These are phyloP conservation scores for Pomatostomus ruficeps DNA, from an alignment of 2,113 vertebrate species.

Conservation along the genomic window DNA sequence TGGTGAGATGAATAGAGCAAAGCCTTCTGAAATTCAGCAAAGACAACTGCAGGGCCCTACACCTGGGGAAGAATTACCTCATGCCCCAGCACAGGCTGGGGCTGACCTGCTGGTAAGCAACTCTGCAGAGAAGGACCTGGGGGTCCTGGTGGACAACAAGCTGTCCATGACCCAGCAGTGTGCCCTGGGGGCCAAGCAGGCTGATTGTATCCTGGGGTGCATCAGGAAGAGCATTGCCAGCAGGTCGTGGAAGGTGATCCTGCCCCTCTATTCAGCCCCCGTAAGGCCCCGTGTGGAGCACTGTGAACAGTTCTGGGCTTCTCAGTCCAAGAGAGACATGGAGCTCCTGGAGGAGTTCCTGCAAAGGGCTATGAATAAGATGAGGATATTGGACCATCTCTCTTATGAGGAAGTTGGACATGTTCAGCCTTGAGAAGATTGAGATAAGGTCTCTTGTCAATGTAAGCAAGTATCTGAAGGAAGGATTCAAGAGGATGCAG, in stretches of 20 bases:
- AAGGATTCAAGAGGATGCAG: background rate
- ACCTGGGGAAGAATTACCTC: background rate
- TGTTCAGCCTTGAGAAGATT: background rate
- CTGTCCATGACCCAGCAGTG: background rate
- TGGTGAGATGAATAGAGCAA: background rate
- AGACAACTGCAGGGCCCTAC: background rate
- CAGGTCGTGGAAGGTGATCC: background rate
- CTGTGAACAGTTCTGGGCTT: background rate
- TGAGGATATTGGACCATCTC: background rate
- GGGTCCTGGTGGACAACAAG: background rate
- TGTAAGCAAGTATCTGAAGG: background rate
- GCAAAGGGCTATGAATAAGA: background rate
- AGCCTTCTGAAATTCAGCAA: background rate
- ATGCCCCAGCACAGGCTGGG: too few species aligned
- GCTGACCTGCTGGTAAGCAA: background rate
- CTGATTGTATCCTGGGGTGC: background rate
- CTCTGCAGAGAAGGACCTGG: background rate
- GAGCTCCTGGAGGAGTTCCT: background rate
- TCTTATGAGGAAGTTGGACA: background rate
- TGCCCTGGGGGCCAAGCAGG: background rate
- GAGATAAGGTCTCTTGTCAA: background rate
- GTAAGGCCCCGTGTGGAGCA: background rate
- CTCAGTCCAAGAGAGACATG: background rate
- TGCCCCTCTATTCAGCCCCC: background rate
- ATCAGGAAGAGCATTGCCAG: background rate